Conservation (phyloP, 2,113 vertebrate species). For the Anolis sagrei region DNA sequence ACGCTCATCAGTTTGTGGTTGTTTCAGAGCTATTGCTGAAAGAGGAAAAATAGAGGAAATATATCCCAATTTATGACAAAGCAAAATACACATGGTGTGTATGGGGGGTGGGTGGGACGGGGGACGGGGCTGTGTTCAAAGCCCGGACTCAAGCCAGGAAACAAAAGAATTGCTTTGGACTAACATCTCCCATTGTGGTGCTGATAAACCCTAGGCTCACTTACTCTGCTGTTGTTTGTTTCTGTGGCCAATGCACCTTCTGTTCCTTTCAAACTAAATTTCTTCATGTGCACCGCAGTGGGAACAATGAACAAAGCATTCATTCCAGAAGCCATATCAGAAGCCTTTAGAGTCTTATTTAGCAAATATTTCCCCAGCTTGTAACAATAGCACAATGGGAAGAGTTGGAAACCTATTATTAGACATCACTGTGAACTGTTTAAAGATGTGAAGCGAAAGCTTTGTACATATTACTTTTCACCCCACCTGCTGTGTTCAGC, state of each 20-base stretch:
- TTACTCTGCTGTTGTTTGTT: neutral
- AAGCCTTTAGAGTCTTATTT: neutral
- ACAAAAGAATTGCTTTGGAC: slow-evolving; percentile 3
- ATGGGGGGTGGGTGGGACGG: too few species aligned
- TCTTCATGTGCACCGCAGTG: neutral
- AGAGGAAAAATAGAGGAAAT: neutral
- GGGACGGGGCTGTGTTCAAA: neutral
- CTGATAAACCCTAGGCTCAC: neutral
- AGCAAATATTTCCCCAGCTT: neutral
- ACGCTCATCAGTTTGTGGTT: neutral
- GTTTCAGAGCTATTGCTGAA: neutral
- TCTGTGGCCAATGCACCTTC: neutral
- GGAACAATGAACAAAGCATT: neutral
- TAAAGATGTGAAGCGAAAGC: neutral
- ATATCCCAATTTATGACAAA: neutral
- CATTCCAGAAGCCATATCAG: neutral
- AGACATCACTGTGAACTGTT: neutral
- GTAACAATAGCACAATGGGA: slow-evolving; percentile 3
- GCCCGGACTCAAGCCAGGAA: slow-evolving; percentile 2
- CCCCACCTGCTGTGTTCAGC: neutral
- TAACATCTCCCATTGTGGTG: neutral
- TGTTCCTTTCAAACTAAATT: neutral
- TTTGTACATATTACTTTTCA: neutral
- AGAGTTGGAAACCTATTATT: neutral
- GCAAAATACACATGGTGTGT: neutral